Base-by-base conservation (phyloP, 2,113 vertebrate genomes). In the Argyrosomus japonicus region DNA sequence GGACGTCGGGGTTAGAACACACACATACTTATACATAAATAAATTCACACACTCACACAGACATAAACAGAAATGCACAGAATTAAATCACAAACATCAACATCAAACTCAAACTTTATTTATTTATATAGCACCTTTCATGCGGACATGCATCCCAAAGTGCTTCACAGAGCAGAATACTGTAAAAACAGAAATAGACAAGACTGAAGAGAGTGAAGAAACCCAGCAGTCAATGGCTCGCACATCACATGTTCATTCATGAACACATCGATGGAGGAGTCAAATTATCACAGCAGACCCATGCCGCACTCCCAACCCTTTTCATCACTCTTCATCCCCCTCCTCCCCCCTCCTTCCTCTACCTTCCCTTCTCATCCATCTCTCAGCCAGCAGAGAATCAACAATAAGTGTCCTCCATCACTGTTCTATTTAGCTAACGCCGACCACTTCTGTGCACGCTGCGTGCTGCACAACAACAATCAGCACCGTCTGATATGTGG, bases 1-100 rank as follows among this genome's bases (percentile, higher is more conserved):
- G 68, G 21, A 29, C 23, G 60, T 10, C n/a, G 45, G 18, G 5
- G 77, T 56, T 68, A 25, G 40, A 81, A 57, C 60, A 48, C 68
- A 75, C 82, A 83, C 78, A 62, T 74, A 40, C 58, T 67, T 62
- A 64, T 81, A 57, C 53, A 68, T 64, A 32, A 79, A 78, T 57
- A 67, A 47, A 60, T 6, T 43, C 32, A 48, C 36, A 54, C 48
- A 62, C 56, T 45, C 68, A 45, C 2, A 19, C 1, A 6, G 6
- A 69, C 48, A 68, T 13, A 5, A 48, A 53, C 9, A 62, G 3
- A 63, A 61, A 45, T 27, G 17, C 18, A 27, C 58, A 67, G 0
- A 51, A 10, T 12, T 12, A 13, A 60, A 19, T 19, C 25, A 23
- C 14, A 64, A 17, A 68, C 6, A 15, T 9, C 3, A 15, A 53